Percentiles rank a stretch among this genome's conserved stretches.
These are phyloP conservation scores for Heliothis peltigera DNA, from an alignment of 2,888 invertebrate species.

Conservation along the genomic window DNA sequence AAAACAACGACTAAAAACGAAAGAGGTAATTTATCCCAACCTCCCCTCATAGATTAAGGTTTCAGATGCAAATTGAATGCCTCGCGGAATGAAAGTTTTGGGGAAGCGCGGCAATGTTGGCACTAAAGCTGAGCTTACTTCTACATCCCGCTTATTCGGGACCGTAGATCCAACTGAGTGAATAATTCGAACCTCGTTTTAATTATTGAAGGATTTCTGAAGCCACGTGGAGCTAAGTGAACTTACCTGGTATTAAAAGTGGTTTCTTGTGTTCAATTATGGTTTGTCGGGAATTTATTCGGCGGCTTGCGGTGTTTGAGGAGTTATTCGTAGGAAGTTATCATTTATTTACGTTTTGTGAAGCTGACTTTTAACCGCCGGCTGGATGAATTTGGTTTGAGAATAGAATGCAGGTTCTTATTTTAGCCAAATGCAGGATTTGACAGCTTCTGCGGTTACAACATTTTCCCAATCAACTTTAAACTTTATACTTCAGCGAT, in stretches of 20 bases:
- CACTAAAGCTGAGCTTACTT: conserved; percentile 67
- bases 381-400: neutral
- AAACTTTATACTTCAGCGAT: too few relatives aligned
- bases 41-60: conserved; percentile 71
- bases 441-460: too few relatives aligned
- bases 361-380: neutral
- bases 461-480: too few relatives aligned
- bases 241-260: conserved; percentile 55
- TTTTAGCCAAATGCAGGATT: too few relatives aligned
- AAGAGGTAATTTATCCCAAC: conserved; percentile 56
- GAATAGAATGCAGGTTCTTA: neutral
- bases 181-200: conserved; percentile 75
- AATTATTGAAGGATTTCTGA: conserved; percentile 72
- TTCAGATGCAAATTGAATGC: conserved; percentile 83
- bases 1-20: conserved; percentile 55
- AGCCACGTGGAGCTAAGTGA: conserved; percentile 47
- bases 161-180: conserved; percentile 65
- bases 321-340: neutral
- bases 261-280: conserved; percentile 54
- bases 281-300: conserved; percentile 10
- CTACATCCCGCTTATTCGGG: conserved; percentile 63
- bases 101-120: conserved; percentile 61
- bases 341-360: conserved; percentile 1
- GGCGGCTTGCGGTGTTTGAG: conserved; percentile 11
- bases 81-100: conserved; percentile 74